A percentile compares a stretch with the other conserved stretches of the same genome.
Evolutionary conservation across 37 sponge, comb jelly and placozoan species (phyloP).

Genomic region (Ianthella basta): DNA sequence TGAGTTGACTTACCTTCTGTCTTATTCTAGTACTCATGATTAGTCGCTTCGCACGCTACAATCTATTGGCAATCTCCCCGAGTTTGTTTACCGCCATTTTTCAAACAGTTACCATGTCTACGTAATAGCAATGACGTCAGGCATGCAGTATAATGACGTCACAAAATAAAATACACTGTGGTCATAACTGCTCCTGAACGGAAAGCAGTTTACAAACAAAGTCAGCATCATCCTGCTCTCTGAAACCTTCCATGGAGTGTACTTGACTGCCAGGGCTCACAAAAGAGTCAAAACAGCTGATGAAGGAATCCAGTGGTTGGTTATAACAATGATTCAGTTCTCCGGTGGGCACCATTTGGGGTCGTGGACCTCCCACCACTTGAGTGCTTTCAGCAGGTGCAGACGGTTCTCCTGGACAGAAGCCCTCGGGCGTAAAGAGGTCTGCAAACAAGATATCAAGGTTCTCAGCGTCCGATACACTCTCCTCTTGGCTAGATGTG

Average conservation of each 20-base stretch:
- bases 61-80: not conserved
- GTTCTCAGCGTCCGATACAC: not conserved
- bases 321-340: conserved; percentile 38
- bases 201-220: not conserved
- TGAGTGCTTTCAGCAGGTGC: conserved; percentile 22
- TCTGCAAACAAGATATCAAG: conserved; percentile 29
- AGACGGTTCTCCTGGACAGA: not conserved
- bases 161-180: not conserved
- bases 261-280: not conserved
- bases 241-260: not conserved
- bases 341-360: conserved; percentile 64
- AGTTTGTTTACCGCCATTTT: conserved; percentile 17
- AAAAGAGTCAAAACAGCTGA: not conserved
- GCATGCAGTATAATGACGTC: not conserved
- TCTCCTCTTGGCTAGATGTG: not conserved
- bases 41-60: not conserved
- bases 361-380: conserved; percentile 73
- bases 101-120: conserved; percentile 23
- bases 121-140: not conserved
- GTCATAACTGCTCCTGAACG: too few species aligned
- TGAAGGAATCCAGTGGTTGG: not conserved
- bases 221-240: not conserved
- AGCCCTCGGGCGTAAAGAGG: not conserved
- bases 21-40: conserved; percentile 1
- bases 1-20: not conserved